These are phyloP conservation scores for Marasmarcha lunaedactyla DNA, from an alignment of 2,888 invertebrate genomes.

Conservation along the genomic window DNA sequence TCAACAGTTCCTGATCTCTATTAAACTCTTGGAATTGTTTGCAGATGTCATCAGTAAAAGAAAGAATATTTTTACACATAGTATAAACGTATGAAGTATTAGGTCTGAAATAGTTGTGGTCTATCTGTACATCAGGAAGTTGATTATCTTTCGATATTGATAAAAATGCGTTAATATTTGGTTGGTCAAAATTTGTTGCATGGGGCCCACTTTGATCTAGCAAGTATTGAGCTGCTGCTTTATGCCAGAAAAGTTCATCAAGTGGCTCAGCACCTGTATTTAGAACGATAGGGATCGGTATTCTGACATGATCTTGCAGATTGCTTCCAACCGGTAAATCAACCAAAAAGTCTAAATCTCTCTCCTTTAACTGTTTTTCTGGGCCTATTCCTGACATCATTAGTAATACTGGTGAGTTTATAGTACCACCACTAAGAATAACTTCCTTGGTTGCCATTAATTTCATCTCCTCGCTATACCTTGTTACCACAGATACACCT, in stretches of 20 bases:
- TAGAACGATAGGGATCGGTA: slow-evolving; percentile 45
- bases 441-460: slow-evolving; percentile 43
- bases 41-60: slow-evolving; percentile 40
- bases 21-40: slow-evolving; percentile 43
- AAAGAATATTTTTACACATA: slow-evolving; percentile 37
- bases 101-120: slow-evolving; percentile 51
- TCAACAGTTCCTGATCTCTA: slow-evolving; percentile 39
- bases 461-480: slow-evolving; percentile 25
- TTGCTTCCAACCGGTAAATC: slow-evolving; percentile 53
- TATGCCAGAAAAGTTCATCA: slow-evolving; percentile 38
- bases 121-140: slow-evolving; percentile 53
- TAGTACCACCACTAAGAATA: slow-evolving; percentile 44
- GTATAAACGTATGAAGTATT: slow-evolving; percentile 41
- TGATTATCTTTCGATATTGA: slow-evolving; percentile 34
- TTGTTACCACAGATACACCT: slow-evolving; percentile 32
- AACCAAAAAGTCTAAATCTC: slow-evolving; percentile 31
- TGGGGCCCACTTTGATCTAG: slow-evolving; percentile 46
- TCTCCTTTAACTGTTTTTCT: slow-evolving; percentile 30
- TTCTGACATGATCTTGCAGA: slow-evolving; percentile 58
- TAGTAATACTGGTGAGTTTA: slow-evolving; percentile 45
- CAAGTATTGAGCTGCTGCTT: slow-evolving; percentile 47
- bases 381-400: slow-evolving; percentile 55
- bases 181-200: slow-evolving; percentile 50
- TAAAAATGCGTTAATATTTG: slow-evolving; percentile 52
- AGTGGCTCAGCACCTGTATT: slow-evolving; percentile 36